These are phyloP conservation scores for Chloroceryle amazona DNA, from an alignment of 2,797 vertebrate species.

Conservation along the genomic window DNA sequence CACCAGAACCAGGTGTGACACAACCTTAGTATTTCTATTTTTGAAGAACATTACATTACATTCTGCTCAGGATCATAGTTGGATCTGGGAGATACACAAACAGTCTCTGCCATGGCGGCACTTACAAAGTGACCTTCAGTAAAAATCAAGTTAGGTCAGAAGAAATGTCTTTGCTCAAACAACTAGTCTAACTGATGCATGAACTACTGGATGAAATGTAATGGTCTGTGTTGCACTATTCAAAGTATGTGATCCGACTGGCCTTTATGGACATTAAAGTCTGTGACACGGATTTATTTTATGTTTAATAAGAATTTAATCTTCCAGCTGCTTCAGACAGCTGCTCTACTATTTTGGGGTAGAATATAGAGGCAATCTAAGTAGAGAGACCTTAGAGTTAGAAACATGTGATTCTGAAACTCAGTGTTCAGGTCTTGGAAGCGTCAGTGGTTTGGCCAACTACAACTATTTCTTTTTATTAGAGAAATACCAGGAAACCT, in stretches of 20 bases:
- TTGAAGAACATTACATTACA: not conserved
- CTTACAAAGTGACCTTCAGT: not conserved
- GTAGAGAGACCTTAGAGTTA: not conserved
- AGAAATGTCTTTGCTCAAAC: not conserved
- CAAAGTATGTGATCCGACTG: not conserved
- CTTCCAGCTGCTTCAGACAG: not conserved
- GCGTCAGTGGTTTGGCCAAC: not conserved
- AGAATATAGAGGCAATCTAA: not conserved
- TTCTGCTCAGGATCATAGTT: not conserved
- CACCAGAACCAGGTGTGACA: not conserved
- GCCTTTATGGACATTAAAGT: not conserved
- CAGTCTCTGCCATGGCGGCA: not conserved
- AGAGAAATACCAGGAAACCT: not conserved
- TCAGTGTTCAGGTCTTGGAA: accelerated
- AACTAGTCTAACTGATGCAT: not conserved
- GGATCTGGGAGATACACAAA: not conserved
- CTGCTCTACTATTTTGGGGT: not conserved
- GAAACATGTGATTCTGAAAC: too few species aligned
- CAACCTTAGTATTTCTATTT: not conserved
- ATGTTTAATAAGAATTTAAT: not conserved
- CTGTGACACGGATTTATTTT: not conserved
- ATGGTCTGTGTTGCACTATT: not conserved
- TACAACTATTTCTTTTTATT: not conserved
- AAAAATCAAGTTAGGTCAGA: not conserved
- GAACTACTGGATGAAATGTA: not conserved